These are phyloP conservation scores for Adelges cooleyi DNA, from an alignment of 1,140 invertebrate species.

Conservation along the genomic window DNA sequence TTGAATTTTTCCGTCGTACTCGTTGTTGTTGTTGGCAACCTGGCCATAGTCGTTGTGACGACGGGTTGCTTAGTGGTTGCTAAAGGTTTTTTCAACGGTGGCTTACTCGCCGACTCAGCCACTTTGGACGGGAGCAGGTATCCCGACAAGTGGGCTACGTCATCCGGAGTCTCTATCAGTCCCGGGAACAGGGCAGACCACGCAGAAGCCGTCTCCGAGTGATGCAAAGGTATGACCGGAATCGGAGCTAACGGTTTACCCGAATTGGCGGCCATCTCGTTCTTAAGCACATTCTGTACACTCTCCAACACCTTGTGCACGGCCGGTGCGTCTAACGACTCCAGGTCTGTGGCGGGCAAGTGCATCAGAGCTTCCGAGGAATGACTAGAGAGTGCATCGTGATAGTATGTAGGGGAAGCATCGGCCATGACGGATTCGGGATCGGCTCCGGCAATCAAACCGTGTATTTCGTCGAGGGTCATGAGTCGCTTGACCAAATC, in stretches of 20 bases:
- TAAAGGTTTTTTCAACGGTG: neutral
- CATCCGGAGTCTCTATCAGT: slow-evolving; percentile 17
- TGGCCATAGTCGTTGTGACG: neutral
- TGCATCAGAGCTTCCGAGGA: slow-evolving; percentile 28
- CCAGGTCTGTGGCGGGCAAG: slow-evolving; percentile 33
- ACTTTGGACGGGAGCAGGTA: slow-evolving; percentile 6
- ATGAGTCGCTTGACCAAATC: slow-evolving; percentile 67
- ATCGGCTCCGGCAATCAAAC: slow-evolving; percentile 66
- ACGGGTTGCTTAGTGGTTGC: neutral
- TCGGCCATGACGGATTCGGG: slow-evolving; percentile 41
- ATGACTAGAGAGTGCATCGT: slow-evolving; percentile 36
- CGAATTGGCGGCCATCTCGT: slow-evolving; percentile 50
- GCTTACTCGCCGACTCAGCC: neutral
- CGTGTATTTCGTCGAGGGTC: slow-evolving; percentile 70
- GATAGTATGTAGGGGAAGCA: slow-evolving; percentile 34
- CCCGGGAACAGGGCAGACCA: slow-evolving; percentile 22
- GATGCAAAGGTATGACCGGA: neutral
- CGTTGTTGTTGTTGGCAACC: neutral
- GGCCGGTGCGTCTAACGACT: slow-evolving; percentile 44
- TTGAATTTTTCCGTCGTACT: neutral
- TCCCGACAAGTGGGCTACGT: slow-evolving; percentile 15
- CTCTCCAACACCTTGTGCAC: slow-evolving; percentile 66
- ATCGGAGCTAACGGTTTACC: slow-evolving; percentile 15
- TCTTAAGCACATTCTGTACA: slow-evolving; percentile 67
- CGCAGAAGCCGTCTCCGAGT: neutral